phyloP scores from a whole-genome alignment of 2,797 vertebrate genomes.

The Darevskia nairensis region DNA sequence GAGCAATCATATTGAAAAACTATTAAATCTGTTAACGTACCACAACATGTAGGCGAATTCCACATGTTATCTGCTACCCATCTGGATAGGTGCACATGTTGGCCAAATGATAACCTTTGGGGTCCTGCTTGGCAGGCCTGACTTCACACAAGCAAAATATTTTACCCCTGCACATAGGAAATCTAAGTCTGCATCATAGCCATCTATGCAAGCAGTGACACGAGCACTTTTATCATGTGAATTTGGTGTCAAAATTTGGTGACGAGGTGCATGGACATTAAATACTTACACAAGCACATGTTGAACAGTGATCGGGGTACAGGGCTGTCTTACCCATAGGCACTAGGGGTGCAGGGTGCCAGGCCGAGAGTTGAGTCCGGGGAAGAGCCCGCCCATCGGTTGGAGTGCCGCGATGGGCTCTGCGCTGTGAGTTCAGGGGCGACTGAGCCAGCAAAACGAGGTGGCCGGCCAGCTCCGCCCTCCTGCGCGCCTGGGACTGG shows the following conservation, averaged over 20 bases:
- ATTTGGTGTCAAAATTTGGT: not conserved
- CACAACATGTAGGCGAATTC: not conserved
- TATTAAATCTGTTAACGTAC: not conserved
- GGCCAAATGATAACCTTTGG: not conserved
- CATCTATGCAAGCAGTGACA: not conserved
- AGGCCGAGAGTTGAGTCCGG: too few species aligned
- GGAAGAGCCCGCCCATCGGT: too few species aligned
- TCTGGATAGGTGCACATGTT: not conserved
- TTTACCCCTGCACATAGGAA: not conserved
- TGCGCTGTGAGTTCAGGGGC: too few species aligned
- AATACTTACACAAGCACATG: not conserved
- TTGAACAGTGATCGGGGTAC: not conserved
- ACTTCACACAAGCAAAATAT: not conserved
- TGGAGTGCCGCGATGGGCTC: rapidly evolving
- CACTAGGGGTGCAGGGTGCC: too few species aligned
- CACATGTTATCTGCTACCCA: not conserved
- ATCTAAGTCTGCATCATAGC: not conserved
- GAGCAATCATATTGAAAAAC: not conserved
- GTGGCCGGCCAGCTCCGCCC: too few species aligned
- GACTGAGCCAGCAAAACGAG: too few species aligned
- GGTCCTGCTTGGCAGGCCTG: not conserved
- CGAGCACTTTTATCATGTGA: not conserved
- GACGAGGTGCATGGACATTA: not conserved
- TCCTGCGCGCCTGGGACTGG: too few species aligned
- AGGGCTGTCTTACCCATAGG: too few species aligned